Base-by-base conservation (phyloP, 1,140 invertebrate species). In the Telenomus remus region DNA sequence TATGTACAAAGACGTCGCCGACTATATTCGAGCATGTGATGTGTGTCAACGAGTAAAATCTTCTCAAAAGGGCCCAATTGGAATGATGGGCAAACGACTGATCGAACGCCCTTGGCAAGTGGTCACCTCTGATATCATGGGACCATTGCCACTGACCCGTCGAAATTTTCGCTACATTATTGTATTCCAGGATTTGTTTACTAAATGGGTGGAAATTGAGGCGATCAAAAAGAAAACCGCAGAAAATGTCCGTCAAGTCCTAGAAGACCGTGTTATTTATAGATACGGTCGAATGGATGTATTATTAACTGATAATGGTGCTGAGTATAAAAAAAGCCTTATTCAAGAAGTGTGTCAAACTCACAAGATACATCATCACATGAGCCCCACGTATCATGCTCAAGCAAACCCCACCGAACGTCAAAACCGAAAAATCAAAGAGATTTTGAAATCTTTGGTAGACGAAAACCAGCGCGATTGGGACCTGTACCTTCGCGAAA, bases 1-100 rank as follows among this genome's bases (percentile, higher is more conserved):
- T n/a, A 0, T 54, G 33, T 64, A 53, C 11, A 35, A 19, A 1
- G 60, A 64, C 42, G 60, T 63, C 0, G 49, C 9, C 19, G 47
- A 49, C 0, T 59, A 59, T 35, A 47, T 60, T 0, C 15, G 16
- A 4, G 7, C n/a, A 4, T 60, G 35, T 14, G 13, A n/a, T 6
- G 5, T 13, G 0, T 60, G 56, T 16, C 56, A 60, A n/a, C 11
- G 8, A 14, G 15, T 39, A 1, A 46, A 57, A 19, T 19, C 54
- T 0, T 3, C 16, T 1, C 54, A 57, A 8, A 13, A 0, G 0
- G 54, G 42, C 1, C 43, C 54, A 0, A 7, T 1, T 6, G 49
- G 49, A 0, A 4, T 5, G 1, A 51, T 51, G 49, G 49, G 49
- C 27, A 7, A 27, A n/a, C 3, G 9, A 9, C 9, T 39, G 9